phyloP scores from a whole-genome alignment of 2,797 vertebrate species.

The Fistularia tabacaria region DNA sequence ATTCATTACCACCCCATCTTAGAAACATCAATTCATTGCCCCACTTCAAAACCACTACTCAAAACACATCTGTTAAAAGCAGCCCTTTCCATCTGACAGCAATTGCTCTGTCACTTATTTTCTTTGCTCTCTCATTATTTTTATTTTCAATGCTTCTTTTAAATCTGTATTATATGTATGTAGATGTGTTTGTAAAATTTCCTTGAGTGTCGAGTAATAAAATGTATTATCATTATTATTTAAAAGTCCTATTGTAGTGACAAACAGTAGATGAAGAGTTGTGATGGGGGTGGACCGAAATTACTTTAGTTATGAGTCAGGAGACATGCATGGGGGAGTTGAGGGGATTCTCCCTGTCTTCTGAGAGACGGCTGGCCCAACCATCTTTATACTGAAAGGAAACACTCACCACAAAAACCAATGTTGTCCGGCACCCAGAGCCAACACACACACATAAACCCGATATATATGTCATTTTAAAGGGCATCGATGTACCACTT shows the following conservation, averaged over 20 bases:
- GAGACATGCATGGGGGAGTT: slow-evolving; percentile 26
- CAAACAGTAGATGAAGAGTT: neutral
- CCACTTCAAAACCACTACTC: too few species aligned
- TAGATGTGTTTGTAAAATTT: too few species aligned
- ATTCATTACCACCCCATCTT: too few species aligned
- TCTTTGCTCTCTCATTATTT: too few species aligned
- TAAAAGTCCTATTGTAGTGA: neutral
- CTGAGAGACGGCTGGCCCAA: slow-evolving; percentile 58
- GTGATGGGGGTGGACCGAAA: neutral
- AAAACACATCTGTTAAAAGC: too few species aligned
- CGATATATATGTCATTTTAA: slow-evolving; percentile 1
- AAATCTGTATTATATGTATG: too few species aligned
- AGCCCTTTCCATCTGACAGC: too few species aligned
- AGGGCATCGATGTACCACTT: slow-evolving; percentile 4
- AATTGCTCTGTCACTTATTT: too few species aligned
- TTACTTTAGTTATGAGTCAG: slow-evolving; percentile 20
- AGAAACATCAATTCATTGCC: too few species aligned
- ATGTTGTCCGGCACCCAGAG: slow-evolving; percentile 49
- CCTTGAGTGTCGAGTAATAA: too few species aligned
- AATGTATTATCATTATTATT: too few species aligned
- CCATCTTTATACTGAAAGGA: slow-evolving; percentile 60
- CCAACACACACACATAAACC: slow-evolving; percentile 30
- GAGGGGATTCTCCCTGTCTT: slow-evolving; percentile 31
- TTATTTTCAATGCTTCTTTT: too few species aligned
- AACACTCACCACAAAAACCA: slow-evolving; percentile 56